A percentile compares a stretch with the other conserved stretches of the same genome.
These are phyloP conservation scores for Andricus curvator DNA, from an alignment of 2,888 invertebrate species.

Conservation along the genomic window DNA sequence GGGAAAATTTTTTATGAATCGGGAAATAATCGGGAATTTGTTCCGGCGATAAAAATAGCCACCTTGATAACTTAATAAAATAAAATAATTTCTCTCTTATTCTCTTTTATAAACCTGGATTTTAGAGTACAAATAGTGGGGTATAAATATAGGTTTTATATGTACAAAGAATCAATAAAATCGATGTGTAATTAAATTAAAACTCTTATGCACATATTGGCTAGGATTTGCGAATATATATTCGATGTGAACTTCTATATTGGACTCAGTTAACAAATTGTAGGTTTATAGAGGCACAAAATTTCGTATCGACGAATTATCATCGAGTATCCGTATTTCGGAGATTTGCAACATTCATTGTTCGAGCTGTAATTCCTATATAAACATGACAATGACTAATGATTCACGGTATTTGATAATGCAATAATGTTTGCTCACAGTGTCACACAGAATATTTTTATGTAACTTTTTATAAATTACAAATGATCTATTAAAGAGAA, in stretches of 20 bases:
- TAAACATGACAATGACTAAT: conserved; percentile 55
- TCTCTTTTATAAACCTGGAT: not conserved
- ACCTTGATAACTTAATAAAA: no score
- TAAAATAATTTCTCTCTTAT: not conserved
- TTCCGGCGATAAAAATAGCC: no score
- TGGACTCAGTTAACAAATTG: not conserved
- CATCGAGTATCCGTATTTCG: not conserved
- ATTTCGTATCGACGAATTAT: not conserved
- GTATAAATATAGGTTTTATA: not conserved
- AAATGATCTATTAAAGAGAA: conserved; percentile 39
- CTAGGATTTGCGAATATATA: not conserved
- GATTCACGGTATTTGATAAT: conserved; percentile 38
- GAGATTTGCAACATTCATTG: conserved; percentile 15
- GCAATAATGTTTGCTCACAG: not conserved
- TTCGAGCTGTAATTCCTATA: conserved; percentile 44
- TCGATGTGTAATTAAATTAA: conserved; percentile 32
- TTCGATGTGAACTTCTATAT: not conserved
- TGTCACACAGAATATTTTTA: no score
- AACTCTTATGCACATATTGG: not conserved
- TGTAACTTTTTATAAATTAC: not conserved
- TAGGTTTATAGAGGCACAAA: not conserved
- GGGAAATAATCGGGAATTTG: no score
- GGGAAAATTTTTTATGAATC: no score
- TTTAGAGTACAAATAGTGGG: not conserved
- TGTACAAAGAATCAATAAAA: conserved; percentile 11